These are phyloP conservation scores for Cryptus viduatorius DNA, from an alignment of 2,888 invertebrate species.

Conservation along the genomic window DNA sequence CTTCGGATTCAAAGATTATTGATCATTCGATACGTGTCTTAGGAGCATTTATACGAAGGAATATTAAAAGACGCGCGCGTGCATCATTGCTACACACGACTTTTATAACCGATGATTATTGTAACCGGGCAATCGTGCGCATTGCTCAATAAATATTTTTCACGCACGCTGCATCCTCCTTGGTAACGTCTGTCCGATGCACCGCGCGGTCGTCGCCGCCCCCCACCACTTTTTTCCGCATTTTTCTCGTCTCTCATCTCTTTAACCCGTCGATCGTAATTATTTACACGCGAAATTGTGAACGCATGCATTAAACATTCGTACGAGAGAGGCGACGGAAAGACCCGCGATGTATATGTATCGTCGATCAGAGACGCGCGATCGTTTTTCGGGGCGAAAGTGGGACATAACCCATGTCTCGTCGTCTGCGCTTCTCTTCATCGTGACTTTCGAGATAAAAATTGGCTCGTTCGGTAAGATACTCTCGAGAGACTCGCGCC, in stretches of 20 bases:
- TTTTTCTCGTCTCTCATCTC: background rate
- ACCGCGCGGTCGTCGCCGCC: background rate
- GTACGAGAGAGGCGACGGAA: background rate
- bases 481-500: constrained; percentile 39
- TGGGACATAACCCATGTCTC: constrained; percentile 50
- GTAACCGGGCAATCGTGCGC: background rate
- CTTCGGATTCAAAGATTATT: background rate
- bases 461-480: constrained; percentile 21
- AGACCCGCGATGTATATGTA: constrained; percentile 5
- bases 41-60: background rate
- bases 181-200: background rate
- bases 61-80: background rate
- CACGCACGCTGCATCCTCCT: background rate
- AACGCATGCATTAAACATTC: constrained; percentile 44
- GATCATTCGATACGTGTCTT: background rate
- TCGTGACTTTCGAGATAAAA: constrained; percentile 57
- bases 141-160: constrained; percentile 23
- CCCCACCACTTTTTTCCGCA: background rate
- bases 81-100: constrained; percentile 9
- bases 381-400: constrained; percentile 64
- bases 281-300: constrained; percentile 46
- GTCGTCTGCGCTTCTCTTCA: constrained; percentile 26
- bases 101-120: constrained; percentile 12
- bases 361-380: constrained; percentile 56
- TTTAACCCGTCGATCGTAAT: constrained; percentile 16